These are phyloP conservation scores for Propsilocerus akamusi DNA, from an alignment of 1,140 invertebrate genomes.

Conservation along the genomic window DNA sequence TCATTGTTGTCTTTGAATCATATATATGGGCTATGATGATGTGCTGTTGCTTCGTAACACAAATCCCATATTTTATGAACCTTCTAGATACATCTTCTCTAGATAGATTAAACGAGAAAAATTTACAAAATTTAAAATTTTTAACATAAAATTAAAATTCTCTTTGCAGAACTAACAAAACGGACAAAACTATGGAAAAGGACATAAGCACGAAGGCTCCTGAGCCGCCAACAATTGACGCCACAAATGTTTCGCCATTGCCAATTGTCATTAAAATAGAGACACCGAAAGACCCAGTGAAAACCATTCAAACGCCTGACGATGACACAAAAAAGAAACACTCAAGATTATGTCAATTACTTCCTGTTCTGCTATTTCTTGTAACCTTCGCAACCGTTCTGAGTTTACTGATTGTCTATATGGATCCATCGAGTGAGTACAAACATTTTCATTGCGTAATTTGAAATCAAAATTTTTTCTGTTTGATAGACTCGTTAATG, in stretches of 20 bases:
- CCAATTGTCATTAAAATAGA: conserved; percentile 1
- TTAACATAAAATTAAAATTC: background rate
- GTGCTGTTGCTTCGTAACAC: too few species aligned
- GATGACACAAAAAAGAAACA: conserved; percentile 6
- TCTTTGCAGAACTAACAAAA: background rate
- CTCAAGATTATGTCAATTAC: conserved; percentile 27
- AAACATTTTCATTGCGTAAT: background rate
- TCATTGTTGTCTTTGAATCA: too few species aligned
- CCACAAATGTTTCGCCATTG: background rate
- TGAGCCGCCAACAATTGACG: background rate
- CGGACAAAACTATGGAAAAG: background rate
- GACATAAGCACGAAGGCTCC: background rate
- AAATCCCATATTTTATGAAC: too few species aligned
- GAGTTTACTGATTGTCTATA: conserved; percentile 40
- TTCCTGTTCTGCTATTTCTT: conserved; percentile 38
- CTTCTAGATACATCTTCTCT: too few species aligned
- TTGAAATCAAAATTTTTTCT: too few species aligned
- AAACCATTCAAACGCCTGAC: background rate
- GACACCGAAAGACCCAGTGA: background rate
- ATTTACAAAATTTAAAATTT: background rate
- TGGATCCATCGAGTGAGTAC: conserved; percentile 41
- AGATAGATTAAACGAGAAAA: too few species aligned
- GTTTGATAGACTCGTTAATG: too few species aligned
- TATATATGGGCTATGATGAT: too few species aligned
- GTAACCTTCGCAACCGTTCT: conserved; percentile 45